Conservation (phyloP, 2,113 vertebrate genomes). For the Miniopterus natalensis region DNA sequence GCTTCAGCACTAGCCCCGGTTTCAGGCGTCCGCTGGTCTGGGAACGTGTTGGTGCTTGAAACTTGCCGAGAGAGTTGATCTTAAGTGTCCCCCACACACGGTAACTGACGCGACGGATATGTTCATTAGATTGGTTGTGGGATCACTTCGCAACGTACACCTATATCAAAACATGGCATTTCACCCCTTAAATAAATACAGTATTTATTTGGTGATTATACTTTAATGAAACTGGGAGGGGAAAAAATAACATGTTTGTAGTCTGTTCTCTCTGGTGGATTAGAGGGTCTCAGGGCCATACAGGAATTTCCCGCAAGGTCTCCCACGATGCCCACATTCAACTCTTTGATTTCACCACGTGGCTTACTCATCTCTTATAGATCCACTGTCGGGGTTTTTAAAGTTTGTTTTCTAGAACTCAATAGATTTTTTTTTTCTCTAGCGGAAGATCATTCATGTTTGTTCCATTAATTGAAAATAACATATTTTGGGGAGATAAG, state of each 20-base stretch:
- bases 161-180: neutral
- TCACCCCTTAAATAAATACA: neutral
- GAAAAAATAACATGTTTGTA: neutral
- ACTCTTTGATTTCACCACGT: neutral
- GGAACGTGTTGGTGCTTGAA: neutral
- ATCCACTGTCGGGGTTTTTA: neutral
- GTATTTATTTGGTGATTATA: neutral
- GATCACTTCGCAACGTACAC: neutral
- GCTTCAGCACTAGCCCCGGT: neutral
- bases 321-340: neutral
- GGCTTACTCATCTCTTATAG: neutral
- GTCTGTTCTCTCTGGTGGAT: neutral
- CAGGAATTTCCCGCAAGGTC: neutral
- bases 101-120: neutral
- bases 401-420: constrained; percentile 24
- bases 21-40: neutral
- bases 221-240: neutral
- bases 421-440: neutral
- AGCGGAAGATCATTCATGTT: neutral
- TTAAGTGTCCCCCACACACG: too few species aligned
- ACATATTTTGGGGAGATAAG: neutral
- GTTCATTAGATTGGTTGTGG: neutral
- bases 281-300: neutral
- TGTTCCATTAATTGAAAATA: neutral
- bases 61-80: neutral